Conservation (phyloP, 2,888 invertebrate genomes). For the Prosapia bicincta region DNA sequence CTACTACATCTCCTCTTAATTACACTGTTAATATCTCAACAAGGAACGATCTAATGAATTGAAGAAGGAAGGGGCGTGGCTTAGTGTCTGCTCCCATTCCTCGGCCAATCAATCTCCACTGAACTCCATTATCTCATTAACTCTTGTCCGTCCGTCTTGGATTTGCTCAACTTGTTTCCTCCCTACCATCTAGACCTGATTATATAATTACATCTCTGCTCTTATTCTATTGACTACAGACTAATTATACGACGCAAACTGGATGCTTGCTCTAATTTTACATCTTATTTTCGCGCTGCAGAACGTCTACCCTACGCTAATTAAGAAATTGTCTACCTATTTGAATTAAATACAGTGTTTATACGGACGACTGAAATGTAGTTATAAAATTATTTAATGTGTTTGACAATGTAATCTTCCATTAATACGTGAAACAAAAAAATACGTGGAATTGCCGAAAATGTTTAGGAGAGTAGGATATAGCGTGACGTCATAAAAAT, state of each 20-base stretch:
- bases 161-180: neutral
- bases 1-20: neutral
- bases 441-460: too few relatives aligned
- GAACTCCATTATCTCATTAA: neutral
- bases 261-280: too few relatives aligned
- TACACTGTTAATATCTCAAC: neutral
- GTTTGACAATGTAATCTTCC: too few relatives aligned
- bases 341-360: too few relatives aligned
- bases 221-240: neutral
- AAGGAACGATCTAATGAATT: neutral
- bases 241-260: neutral
- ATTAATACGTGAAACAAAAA: too few relatives aligned
- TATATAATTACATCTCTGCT: neutral
- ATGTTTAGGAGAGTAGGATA: too few relatives aligned
- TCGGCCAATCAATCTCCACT: neutral
- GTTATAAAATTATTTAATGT: too few relatives aligned
- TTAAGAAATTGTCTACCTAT: too few relatives aligned
- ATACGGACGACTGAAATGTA: too few relatives aligned
- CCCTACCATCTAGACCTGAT: neutral
- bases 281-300: too few relatives aligned
- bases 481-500: too few relatives aligned
- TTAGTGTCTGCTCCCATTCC: neutral
- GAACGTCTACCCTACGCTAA: too few relatives aligned
- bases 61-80: neutral
- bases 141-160: neutral